A percentile compares a stretch with the other conserved stretches of the same genome.
Conservation (phyloP, 2,797 vertebrate genomes). For the Echeneis naucrates region DNA sequence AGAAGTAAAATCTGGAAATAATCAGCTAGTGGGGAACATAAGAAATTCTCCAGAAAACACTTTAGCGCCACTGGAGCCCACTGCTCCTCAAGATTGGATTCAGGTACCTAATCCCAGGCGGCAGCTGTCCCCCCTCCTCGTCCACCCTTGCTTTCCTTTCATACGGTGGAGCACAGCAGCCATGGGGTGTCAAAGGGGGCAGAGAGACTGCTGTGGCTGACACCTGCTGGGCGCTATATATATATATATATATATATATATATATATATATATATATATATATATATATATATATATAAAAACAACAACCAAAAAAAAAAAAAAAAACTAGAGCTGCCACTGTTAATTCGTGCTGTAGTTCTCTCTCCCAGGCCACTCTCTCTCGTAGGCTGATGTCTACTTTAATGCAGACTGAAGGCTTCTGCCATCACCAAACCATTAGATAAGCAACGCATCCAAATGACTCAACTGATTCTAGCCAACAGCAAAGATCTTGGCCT, state of each 20-base stretch:
- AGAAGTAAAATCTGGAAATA: constrained; percentile 99
- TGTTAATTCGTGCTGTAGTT: constrained; percentile 85
- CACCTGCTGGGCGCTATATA: constrained; percentile 97
- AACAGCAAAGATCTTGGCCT: constrained; percentile 56
- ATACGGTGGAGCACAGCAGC: constrained; percentile 82
- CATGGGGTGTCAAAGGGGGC: constrained; percentile 92
- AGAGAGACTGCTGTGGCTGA: constrained; percentile 89
- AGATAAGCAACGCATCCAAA: constrained; percentile 77
- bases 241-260: no score
- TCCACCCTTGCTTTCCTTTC: constrained; percentile 79
- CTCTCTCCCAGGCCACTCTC: constrained; percentile 64
- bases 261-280: no score
- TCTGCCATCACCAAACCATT: constrained; percentile 72
- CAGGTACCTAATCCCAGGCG: constrained; percentile 96
- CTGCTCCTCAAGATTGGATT: constrained; percentile 94
- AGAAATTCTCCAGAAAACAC: constrained; percentile 96
- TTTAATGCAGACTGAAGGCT: constrained; percentile 80
- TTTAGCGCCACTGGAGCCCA: constrained; percentile 95
- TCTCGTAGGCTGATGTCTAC: constrained; percentile 69
- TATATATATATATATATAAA: no score
- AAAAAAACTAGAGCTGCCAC: constrained; percentile 83
- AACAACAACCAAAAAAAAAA: no score
- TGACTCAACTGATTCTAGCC: constrained; percentile 71
- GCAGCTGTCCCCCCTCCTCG: constrained; percentile 85
- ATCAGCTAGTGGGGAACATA: constrained; percentile 95